phyloP scores from a whole-genome alignment of 2,797 vertebrate species.

The Ctenosaura bakeri region DNA sequence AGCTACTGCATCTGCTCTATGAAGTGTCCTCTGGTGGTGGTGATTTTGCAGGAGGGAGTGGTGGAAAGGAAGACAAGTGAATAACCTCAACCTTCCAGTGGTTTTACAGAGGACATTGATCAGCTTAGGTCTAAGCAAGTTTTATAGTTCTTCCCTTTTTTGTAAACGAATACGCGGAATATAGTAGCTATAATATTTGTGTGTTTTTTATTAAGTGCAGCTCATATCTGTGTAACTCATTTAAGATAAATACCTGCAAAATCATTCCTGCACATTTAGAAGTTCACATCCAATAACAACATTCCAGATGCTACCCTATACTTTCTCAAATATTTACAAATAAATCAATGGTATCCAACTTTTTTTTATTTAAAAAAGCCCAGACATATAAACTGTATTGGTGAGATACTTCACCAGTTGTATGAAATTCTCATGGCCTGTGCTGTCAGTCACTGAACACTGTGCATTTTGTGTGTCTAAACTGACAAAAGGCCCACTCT shows the following conservation, averaged over 20 bases:
- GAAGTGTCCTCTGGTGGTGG: too few species aligned
- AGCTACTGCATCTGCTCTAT: too few species aligned
- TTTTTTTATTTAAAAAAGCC: background rate
- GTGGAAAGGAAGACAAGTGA: too few species aligned
- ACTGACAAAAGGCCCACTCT: background rate
- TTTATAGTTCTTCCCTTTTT: background rate
- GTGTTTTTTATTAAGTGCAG: background rate
- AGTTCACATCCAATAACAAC: background rate
- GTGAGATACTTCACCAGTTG: background rate
- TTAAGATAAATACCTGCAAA: background rate
- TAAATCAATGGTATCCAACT: background rate
- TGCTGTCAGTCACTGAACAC: background rate
- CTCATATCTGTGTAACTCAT: background rate
- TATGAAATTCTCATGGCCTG: background rate
- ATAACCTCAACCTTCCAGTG: too few species aligned
- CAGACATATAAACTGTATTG: background rate
- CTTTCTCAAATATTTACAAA: background rate
- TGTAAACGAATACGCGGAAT: too few species aligned
- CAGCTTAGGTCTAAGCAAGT: too few species aligned
- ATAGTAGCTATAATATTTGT: background rate
- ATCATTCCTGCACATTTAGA: background rate
- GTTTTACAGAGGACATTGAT: too few species aligned
- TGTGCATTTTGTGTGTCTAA: background rate
- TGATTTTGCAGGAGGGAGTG: too few species aligned
- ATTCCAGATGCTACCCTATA: background rate